phyloP scores from a whole-genome alignment of 1,140 invertebrate genomes.

The Gerris buenoi region DNA sequence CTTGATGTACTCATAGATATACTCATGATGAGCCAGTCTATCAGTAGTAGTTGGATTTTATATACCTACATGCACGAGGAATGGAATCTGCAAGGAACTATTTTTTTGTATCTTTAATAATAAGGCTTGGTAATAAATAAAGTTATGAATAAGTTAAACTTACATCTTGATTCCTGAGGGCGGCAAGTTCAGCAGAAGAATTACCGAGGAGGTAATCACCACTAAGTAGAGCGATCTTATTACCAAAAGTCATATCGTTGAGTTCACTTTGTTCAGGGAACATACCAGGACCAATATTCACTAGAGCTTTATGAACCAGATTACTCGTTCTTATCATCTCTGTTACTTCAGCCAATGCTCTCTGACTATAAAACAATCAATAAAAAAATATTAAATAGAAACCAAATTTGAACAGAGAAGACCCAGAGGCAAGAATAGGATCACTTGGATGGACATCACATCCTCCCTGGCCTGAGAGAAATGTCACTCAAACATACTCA shows the following conservation, averaged over 20 bases:
- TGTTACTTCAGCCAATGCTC: conserved; percentile 80
- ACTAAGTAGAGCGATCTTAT: conserved; percentile 83
- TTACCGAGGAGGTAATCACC: conserved; percentile 86
- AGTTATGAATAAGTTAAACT: too few relatives aligned
- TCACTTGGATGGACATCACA: too few relatives aligned
- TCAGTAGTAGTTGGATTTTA: too few relatives aligned
- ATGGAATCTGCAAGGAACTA: too few relatives aligned
- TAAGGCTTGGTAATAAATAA: too few relatives aligned
- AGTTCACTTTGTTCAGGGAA: conserved; percentile 38
- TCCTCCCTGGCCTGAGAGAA: too few relatives aligned
- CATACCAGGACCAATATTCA: conserved; percentile 54
- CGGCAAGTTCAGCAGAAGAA: conserved; percentile 72
- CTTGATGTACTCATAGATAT: too few relatives aligned
- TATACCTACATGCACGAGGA: too few relatives aligned
- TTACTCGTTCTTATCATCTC: conserved; percentile 97
- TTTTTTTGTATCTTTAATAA: too few relatives aligned
- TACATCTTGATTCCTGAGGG: conserved; percentile 56
- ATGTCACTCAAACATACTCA: too few relatives aligned
- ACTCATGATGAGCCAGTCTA: too few relatives aligned
- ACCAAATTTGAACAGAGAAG: conserved; percentile 7
- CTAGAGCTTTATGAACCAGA: conserved; percentile 79
- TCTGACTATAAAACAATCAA: conserved; percentile 44
- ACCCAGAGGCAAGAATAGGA: conserved; percentile 3
- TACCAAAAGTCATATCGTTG: conserved; percentile 79
- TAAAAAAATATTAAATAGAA: conserved; percentile 4